Conservation (phyloP, 2,113 vertebrate genomes). For the Cranoglanis bouderius region DNA sequence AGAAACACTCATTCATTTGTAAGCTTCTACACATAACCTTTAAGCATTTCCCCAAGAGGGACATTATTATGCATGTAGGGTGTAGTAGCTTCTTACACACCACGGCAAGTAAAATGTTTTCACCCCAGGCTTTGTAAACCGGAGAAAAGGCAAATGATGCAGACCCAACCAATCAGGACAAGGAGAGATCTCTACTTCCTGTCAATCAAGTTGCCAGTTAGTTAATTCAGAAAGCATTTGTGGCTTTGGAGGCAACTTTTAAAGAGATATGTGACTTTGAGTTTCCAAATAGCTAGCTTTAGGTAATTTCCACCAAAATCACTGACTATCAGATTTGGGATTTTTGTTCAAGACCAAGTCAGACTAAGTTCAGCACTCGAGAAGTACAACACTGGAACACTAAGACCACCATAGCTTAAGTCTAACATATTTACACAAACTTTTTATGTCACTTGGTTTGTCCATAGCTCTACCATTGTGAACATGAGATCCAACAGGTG, state of each 20-base stretch:
- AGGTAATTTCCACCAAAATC: background rate
- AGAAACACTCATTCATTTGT: background rate
- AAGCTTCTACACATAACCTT: background rate
- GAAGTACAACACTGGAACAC: background rate
- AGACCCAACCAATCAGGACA: background rate
- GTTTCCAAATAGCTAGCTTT: background rate
- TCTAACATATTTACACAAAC: no score
- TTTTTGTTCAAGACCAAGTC: background rate
- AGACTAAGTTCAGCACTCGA: background rate
- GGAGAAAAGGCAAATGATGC: background rate
- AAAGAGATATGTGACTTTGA: background rate
- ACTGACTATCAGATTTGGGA: background rate
- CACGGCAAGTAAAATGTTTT: background rate
- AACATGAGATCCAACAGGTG: background rate
- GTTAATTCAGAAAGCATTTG: background rate
- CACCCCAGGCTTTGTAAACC: background rate
- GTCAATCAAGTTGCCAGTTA: background rate
- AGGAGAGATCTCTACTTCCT: background rate
- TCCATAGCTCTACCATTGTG: background rate
- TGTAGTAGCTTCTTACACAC: background rate
- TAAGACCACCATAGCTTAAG: background rate
- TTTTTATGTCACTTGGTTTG: background rate
- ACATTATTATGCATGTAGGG: background rate
- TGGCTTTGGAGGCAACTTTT: background rate
- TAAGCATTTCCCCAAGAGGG: background rate